Evolutionary conservation across 2,113 vertebrate species (phyloP), one percentile per base, ranked within the genome.

Genomic region (Entomyzon cyanotis): DNA sequence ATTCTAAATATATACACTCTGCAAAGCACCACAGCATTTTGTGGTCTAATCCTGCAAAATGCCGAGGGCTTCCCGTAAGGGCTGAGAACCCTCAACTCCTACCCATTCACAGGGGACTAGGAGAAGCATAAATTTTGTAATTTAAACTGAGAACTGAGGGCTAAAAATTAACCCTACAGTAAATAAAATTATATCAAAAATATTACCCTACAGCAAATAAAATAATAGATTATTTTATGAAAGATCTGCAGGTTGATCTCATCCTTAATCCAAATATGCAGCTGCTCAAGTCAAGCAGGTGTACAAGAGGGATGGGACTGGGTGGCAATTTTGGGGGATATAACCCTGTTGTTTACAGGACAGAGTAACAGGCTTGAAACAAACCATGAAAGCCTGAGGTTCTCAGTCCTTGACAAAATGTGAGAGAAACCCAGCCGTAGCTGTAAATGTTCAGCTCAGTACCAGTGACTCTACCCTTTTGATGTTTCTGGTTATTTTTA

Each of bases 21-120:
- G 56, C 63, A 86, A n/a, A 91, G 63, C 90, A 93, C 33, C 70
- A 91, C 78, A 93, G 78, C 59, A 52, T 52, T 90, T 74, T 42
- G 55, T 65, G 71, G 70, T 93, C 84, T 74, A 69, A 91, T 86
- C 63, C 94, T 87, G 77, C 37, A 87, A 91, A 84, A 71, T 52
- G 37, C 79, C 5, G 2, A 94, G 74, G 50, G 81, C 63, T 89
- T 93, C 74, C 75, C 4, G 2, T 24, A 87, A 96, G 42, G 81
- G 78, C 80, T 75, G 46, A 79, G 67, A 42, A 79, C 70, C 94
- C 63, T 95, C 90, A 94, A 13, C 87, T 91, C 84, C 92, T 23
- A 80, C 91, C 59, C 71, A 83, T 77, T 84, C 82, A 41, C 71
- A 56, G 44, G 22, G 44, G 35, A 91, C 74, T 59, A 39, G 35